Evolutionary conservation across 2,113 vertebrate genomes (phyloP).

Genomic region (Raphicerus campestris): DNA sequence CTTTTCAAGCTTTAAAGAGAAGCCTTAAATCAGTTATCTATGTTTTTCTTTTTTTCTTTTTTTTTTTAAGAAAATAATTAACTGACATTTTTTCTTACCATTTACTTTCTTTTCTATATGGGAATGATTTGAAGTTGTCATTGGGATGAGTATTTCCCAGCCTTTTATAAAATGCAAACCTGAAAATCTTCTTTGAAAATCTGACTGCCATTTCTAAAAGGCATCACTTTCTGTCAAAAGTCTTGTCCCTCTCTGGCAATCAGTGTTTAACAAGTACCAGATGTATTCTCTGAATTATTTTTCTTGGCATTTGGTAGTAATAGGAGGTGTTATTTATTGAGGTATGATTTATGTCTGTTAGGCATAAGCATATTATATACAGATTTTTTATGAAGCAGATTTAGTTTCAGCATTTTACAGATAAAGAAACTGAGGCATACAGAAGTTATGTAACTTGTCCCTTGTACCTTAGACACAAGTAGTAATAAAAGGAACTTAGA

Average conservation of each 20-base stretch:
- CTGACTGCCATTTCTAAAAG: constrained; percentile 35
- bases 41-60: background rate
- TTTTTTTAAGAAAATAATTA: background rate
- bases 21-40: background rate
- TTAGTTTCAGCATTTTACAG: background rate
- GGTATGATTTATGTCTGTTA: background rate
- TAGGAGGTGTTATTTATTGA: background rate
- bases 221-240: background rate
- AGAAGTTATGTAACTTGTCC: background rate
- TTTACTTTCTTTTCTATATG: background rate
- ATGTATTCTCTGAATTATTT: background rate
- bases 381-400: background rate
- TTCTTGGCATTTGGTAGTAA: constrained; percentile 3
- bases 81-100: background rate
- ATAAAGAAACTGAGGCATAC: background rate
- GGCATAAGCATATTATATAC: background rate
- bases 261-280: background rate
- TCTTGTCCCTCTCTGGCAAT: background rate
- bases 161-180: constrained; percentile 23
- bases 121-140: constrained; percentile 12
- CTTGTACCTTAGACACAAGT: background rate
- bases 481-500: background rate
- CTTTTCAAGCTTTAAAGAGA: background rate
- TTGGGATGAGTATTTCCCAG: background rate
- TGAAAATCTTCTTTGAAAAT: constrained; percentile 52